Evolutionary conservation across 2,797 vertebrate genomes (phyloP).

Genomic region (Labroides dimidiatus): DNA sequence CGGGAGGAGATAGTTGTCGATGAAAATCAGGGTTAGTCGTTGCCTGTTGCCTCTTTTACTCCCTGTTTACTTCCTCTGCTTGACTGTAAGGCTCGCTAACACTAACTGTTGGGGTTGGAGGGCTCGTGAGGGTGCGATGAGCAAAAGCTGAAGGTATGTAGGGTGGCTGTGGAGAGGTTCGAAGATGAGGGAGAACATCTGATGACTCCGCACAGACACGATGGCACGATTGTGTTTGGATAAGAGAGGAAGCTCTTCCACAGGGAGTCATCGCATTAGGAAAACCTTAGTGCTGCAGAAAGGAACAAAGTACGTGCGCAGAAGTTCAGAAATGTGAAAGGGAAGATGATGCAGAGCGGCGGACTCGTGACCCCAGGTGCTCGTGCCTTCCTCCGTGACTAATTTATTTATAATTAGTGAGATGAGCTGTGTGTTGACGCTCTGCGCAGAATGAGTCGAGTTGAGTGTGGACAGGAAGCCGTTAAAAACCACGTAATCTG

Average conservation of each 20-base stretch:
- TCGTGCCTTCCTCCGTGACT: conserved; percentile 55
- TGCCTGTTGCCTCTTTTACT: conserved; percentile 36
- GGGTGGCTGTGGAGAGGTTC: conserved; percentile 33
- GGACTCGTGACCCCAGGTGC: conserved; percentile 17
- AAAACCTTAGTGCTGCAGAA: conserved; percentile 23
- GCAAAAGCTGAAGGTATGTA: conserved; percentile 50
- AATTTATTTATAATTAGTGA: conserved; percentile 36
- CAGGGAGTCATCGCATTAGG: neutral
- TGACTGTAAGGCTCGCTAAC: conserved; percentile 16
- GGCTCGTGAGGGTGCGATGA: conserved; percentile 17
- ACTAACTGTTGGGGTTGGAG: conserved; percentile 24
- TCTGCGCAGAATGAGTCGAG: conserved; percentile 37
- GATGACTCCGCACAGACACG: too few relatives aligned
- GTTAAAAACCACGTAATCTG: neutral
- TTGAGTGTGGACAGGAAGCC: conserved; percentile 31
- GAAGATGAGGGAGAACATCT: conserved; percentile 11
- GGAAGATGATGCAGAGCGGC: conserved; percentile 24
- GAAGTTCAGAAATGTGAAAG: conserved; percentile 6
- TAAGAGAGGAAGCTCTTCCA: neutral
- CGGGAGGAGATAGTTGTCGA: conserved; percentile 43
- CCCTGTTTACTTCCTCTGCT: conserved; percentile 30
- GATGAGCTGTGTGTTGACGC: conserved; percentile 22
- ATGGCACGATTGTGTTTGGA: neutral
- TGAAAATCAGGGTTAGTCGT: conserved; percentile 54
- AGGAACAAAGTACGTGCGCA: conserved; percentile 51